Evolutionary conservation across 2,113 vertebrate species (phyloP), one percentile per base, ranked within the genome.

Genomic region (Cyanocitta stelleri): DNA sequence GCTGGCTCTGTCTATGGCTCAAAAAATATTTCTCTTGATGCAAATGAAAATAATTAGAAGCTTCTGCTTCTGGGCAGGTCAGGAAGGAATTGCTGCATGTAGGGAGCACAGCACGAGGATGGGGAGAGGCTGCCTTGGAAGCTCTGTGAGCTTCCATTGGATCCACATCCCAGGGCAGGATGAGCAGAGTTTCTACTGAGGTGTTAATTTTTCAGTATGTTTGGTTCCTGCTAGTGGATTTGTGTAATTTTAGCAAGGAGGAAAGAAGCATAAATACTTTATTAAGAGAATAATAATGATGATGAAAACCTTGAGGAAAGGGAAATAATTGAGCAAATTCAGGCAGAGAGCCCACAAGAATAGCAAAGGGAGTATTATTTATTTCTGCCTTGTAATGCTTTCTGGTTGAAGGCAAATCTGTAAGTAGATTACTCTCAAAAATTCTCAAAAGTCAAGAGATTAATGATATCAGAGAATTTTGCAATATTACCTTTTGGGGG

Each of bases 31-130:
- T 72, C 72, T 89, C 41, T 74, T 90, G 92, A 91, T 93, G 90
- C 88, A 90, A 64, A 93, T 78, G 83, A 89, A 94, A 94, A 89
- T 95, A 95, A 96, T 96, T 41, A 90, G 90, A 84, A 93, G 68
- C 56, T 93, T 93, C 35, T 90, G 82, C 92, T 94, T 56, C 68
- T 84, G 93, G 93, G 90, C 92, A 96, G 96, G 90, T 94, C 93
- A 75, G 92, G 90, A 72, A 85, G 93, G 86, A 75, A 27, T 7
- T 62, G 90, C 72, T 56, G 81, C 10, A 26, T 26, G 83, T 74
- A 43, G 89, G 26, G 67, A 37, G 85, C 68, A 4, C 64, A 20
- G 83, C 73, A 16, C 1, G 0, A 22, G 85, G 39, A 14, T 12
- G 84, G 35, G 74, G 55, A 83, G 93, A 56, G 62, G 75, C 81